Evolutionary conservation across 2,888 invertebrate genomes (phyloP), one percentile per base, ranked within the genome.

Genomic region (Congeria kusceri): DNA sequence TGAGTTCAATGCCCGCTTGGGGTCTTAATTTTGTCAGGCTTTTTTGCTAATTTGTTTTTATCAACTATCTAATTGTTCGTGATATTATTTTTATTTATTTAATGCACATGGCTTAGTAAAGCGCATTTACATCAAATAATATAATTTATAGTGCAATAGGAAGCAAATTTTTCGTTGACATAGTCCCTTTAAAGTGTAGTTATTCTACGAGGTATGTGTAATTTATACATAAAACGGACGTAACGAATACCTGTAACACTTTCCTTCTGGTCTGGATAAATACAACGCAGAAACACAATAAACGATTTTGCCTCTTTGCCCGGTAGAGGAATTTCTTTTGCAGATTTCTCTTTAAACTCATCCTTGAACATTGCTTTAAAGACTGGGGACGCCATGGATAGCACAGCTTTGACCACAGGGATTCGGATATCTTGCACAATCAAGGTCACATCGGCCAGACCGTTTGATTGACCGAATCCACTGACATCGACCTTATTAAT

Each of bases 361-460:
- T 20, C n/a, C 20, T 61, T 20, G 29, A 61, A 61, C 61, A 61
- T 61, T 15, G 32, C 61, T 32, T n/a, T 7, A 32, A 61, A 61
- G 15, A 61, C 61, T 20, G 61, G 61, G 9, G 61, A 61, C 9
- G 61, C 13, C 29, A 61, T 32, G 11, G 61, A 15, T 20, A 61
- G 39, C 23, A 61, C 20, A 18, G 39, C 39, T 32, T 61, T 61
- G 61, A 32, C 29, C 9, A 61, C 32, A 11, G 64, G 64, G 13
- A 64, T 64, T 27, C 49, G 44, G 28, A 28, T 44, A 9, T 49
- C 49, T 49, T 23, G 47, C 18, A 64, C 49, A 11, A 64, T 27
- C 3, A 64, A 28, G 18, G 64, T 64, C 7, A 64, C 15, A 47
- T 64, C 64, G 1, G 64, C 15, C 28, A 47, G 3, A 7, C 25